Conservation (phyloP, 2,888 invertebrate species). For the Autographa pulchrina region DNA sequence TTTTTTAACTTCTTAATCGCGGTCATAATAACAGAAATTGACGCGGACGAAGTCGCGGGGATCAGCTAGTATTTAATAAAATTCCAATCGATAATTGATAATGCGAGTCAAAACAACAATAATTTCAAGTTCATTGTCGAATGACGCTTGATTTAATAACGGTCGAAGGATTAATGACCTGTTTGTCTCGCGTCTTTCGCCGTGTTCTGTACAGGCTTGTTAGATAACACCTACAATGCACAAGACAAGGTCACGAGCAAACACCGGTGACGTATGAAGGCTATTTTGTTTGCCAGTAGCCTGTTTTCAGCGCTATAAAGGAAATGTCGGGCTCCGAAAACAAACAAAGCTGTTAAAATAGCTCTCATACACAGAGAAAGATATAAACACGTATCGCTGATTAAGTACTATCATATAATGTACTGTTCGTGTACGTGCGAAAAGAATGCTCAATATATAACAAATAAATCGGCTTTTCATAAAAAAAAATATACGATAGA, state of each 20-base stretch:
- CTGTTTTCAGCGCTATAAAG: slow-evolving; percentile 44
- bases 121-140: slow-evolving; percentile 28
- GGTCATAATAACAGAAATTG: too few species aligned
- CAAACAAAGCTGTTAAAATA: background rate
- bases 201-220: slow-evolving; percentile 24
- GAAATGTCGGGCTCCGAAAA: slow-evolving; percentile 16
- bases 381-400: background rate
- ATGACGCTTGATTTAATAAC: slow-evolving; percentile 29
- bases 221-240: slow-evolving; percentile 51
- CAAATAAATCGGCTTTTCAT: background rate
- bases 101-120: slow-evolving; percentile 35
- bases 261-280: slow-evolving; percentile 48
- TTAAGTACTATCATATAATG: background rate
- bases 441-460: background rate
- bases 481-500: background rate
- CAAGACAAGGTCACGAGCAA: slow-evolving; percentile 50
- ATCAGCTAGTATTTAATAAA: too few species aligned
- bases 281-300: slow-evolving; percentile 46
- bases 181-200: slow-evolving; percentile 40
- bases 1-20: too few species aligned
- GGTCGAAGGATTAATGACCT: slow-evolving; percentile 61
- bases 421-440: background rate
- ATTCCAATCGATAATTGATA: background rate
- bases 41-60: too few species aligned
- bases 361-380: background rate